These are phyloP conservation scores for Athalia cordata DNA, from an alignment of 2,888 invertebrate genomes.

Conservation along the genomic window DNA sequence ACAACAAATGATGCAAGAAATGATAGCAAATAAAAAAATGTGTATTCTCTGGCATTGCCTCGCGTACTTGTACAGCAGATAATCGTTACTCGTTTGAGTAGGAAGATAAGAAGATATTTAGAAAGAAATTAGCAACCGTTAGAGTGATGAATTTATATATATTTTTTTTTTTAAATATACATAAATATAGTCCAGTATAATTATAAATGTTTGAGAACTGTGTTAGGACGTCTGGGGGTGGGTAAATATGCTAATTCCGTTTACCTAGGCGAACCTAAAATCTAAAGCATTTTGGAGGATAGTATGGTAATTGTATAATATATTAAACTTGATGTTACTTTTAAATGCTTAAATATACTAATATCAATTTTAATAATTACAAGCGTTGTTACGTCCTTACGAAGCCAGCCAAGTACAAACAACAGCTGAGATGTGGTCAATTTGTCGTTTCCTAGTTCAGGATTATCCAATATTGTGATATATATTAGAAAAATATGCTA, in stretches of 20 bases:
- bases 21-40: slow-evolving; percentile 2
- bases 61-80: slow-evolving; percentile 39
- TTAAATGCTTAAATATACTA: slow-evolving; percentile 72
- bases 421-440: slow-evolving; percentile 59
- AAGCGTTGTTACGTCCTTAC: slow-evolving; percentile 72
- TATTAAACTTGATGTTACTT: slow-evolving; percentile 72
- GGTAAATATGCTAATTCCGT: slow-evolving; percentile 57
- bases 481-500: slow-evolving; percentile 73
- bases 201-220: slow-evolving; percentile 62
- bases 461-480: slow-evolving; percentile 70
- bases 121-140: slow-evolving; percentile 30
- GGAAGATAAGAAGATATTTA: slow-evolving; percentile 23
- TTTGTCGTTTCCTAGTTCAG: slow-evolving; percentile 54
- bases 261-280: slow-evolving; percentile 64
- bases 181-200: slow-evolving; percentile 68
- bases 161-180: slow-evolving; percentile 61
- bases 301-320: slow-evolving; percentile 66
- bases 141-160: slow-evolving; percentile 64
- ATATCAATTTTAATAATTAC: slow-evolving; percentile 73
- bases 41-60: slow-evolving; percentile 19
- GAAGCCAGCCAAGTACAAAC: slow-evolving; percentile 68
- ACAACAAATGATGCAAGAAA: slow-evolving; percentile 8
- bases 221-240: slow-evolving; percentile 53
- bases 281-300: slow-evolving; percentile 67
- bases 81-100: slow-evolving; percentile 1